Conservation (phyloP, 2,797 vertebrate genomes). For the Sardinella longiceps region DNA sequence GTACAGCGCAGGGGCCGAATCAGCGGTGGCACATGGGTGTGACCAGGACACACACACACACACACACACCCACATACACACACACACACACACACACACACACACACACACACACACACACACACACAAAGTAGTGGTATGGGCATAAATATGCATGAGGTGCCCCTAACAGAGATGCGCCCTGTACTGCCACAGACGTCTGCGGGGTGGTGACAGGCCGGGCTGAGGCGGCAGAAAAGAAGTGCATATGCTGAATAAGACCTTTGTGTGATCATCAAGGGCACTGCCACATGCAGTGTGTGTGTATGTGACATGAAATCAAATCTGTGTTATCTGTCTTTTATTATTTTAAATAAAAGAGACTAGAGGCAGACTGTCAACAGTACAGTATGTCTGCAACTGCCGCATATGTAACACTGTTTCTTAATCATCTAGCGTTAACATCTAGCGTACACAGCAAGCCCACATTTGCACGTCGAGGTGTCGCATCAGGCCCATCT, state of each 20-base stretch:
- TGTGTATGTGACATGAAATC: not conserved
- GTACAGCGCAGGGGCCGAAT: no score
- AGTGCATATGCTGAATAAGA: conserved; percentile 11
- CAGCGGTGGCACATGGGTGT: not conserved
- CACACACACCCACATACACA: no score
- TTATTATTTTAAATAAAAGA: not conserved
- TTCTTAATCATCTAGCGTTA: no score
- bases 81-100: no score
- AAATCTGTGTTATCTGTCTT: not conserved
- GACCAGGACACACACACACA: no score
- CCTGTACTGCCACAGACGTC: not conserved
- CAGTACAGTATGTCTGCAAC: not conserved
- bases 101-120: no score
- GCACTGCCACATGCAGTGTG: not conserved
- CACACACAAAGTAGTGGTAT: not conserved
- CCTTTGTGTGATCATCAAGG: not conserved
- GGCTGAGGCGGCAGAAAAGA: not conserved
- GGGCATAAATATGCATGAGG: conserved; percentile 1
- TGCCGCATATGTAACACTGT: no score
- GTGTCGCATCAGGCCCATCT: no score
- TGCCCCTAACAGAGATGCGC: not conserved
- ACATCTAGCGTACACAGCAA: no score
- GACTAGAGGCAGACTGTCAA: not conserved
- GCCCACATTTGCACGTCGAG: no score
- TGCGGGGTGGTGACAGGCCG: not conserved